phyloP scores from a whole-genome alignment of 2,888 invertebrate genomes.

The Rotaria magnacalcarata region DNA sequence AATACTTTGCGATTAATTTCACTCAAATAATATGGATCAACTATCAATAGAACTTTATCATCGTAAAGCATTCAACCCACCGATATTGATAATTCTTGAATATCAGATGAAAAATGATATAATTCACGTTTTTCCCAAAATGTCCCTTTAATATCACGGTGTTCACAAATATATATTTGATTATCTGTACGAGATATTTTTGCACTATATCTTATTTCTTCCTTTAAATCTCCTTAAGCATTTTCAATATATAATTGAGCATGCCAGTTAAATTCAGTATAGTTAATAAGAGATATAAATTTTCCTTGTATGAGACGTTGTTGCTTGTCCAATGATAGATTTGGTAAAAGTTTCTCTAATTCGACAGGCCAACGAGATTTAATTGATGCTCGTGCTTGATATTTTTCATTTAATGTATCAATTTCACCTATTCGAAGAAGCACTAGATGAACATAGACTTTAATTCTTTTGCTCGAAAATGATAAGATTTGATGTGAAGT shows the following conservation, averaged over 20 bases:
- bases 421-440: conserved; percentile 37
- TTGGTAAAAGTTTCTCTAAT: background rate
- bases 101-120: conserved; percentile 47
- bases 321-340: background rate
- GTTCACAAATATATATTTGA: background rate
- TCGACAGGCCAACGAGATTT: conserved; percentile 32
- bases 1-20: conserved; percentile 48
- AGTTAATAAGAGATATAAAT: background rate
- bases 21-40: conserved; percentile 47
- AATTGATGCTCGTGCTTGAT: conserved; percentile 39
- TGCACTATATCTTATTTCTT: background rate
- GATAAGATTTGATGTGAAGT: background rate
- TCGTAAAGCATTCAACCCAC: conserved; percentile 42
- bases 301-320: background rate
- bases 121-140: conserved; percentile 47
- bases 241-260: conserved; percentile 42
- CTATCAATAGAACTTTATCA: conserved; percentile 50
- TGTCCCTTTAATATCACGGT: conserved; percentile 3
- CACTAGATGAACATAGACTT: background rate
- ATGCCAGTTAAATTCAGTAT: conserved; percentile 37
- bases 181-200: background rate
- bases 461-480: background rate
- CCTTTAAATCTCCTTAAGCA: conserved; percentile 19
- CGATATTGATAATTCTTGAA: conserved; percentile 41
- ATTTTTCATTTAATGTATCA: conserved; percentile 45